Percentiles rank a stretch among this genome's conserved stretches.
These are phyloP conservation scores for Vultur gryphus DNA, from an alignment of 2,797 vertebrate genomes.

Conservation along the genomic window DNA sequence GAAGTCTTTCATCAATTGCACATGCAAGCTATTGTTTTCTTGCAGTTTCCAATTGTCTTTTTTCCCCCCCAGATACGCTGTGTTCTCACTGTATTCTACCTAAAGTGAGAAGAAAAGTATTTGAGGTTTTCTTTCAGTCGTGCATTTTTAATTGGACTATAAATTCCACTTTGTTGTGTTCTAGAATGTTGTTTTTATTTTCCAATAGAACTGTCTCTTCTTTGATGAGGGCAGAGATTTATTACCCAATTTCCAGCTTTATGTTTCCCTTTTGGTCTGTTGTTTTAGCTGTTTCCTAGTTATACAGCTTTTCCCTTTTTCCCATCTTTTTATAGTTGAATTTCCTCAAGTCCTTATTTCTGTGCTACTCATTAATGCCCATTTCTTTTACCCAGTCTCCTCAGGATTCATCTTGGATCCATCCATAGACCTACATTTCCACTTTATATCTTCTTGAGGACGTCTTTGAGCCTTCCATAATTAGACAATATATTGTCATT, in stretches of 20 bases:
- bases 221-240: constrained; percentile 57
- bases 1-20: neutral
- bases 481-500: neutral
- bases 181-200: constrained; percentile 59
- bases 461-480: neutral
- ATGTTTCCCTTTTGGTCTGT: constrained; percentile 38
- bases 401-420: neutral
- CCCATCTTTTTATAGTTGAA: neutral
- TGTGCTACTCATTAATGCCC: neutral
- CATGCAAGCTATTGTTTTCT: neutral
- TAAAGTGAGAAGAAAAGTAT: neutral
- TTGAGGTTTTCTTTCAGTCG: neutral
- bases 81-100: neutral
- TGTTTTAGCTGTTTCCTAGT: constrained; percentile 19
- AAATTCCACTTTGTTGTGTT: constrained; percentile 35
- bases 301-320: neutral
- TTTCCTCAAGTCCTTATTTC: constrained; percentile 1
- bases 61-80: rapidly evolving
- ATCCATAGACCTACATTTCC: neutral
- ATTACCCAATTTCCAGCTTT: constrained; percentile 52
- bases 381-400: neutral
- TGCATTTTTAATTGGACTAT: constrained; percentile 51
- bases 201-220: constrained; percentile 56
- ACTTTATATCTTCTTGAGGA: neutral
- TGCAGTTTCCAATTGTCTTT: neutral